Conservation (phyloP, 2,113 vertebrate species). For the Tragelaphus buxtoni region DNA sequence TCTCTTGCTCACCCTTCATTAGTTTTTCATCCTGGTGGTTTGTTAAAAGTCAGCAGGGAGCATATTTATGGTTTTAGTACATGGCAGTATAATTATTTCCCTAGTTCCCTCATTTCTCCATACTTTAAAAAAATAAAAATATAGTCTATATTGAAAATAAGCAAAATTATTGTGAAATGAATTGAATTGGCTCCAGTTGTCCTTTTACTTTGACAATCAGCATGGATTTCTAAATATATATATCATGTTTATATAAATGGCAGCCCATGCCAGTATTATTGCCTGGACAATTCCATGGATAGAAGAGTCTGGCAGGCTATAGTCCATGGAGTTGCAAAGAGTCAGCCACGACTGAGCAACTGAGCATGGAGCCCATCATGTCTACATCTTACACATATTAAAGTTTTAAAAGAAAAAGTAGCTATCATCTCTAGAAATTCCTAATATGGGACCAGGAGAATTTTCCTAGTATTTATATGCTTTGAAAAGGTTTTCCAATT, state of each 20-base stretch:
- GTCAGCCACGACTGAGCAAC: neutral
- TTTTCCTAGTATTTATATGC: neutral
- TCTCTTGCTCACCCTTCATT: constrained; percentile 15
- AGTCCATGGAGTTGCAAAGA: neutral
- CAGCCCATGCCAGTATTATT: neutral
- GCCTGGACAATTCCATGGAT: neutral
- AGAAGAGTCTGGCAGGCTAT: neutral
- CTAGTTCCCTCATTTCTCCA: neutral
- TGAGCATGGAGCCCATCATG: neutral
- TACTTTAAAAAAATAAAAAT: neutral
- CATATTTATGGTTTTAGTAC: constrained; percentile 3
- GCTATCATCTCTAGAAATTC: neutral
- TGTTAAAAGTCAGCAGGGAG: constrained; percentile 40
- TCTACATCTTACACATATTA: neutral
- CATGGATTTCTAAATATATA: neutral
- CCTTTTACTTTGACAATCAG: neutral
- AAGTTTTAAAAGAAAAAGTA: neutral
- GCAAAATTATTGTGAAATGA: neutral
- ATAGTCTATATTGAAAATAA: neutral
- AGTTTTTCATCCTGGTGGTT: constrained; percentile 39
- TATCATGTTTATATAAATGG: neutral
- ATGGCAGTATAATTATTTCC: constrained; percentile 24
- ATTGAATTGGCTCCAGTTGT: neutral
- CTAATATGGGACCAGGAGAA: neutral
- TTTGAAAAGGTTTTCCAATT: neutral